Evolutionary conservation across 2,797 vertebrate genomes (phyloP).

Genomic region (Hoplostethus atlanticus): DNA sequence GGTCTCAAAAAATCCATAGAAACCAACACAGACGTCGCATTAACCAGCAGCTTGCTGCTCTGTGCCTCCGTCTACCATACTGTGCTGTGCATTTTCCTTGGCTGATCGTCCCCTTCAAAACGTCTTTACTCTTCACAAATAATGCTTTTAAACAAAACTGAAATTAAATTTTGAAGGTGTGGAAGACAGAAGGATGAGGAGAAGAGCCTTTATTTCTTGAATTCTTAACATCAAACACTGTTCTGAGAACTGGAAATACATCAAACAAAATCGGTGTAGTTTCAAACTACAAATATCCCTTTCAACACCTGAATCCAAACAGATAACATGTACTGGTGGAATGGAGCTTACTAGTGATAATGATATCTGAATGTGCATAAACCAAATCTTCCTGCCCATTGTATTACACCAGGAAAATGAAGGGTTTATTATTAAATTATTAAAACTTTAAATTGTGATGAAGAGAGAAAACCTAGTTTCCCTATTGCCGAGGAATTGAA

Average conservation of each 20-base stretch:
- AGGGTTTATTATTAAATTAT: not conserved
- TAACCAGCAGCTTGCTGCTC: slow-evolving; percentile 36
- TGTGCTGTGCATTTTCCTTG: slow-evolving; percentile 19
- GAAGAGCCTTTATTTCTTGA: slow-evolving; percentile 8
- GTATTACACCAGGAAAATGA: not conserved
- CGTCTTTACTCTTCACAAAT: slow-evolving; percentile 31
- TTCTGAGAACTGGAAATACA: slow-evolving; percentile 3
- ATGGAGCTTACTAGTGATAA: no score
- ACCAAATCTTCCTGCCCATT: slow-evolving; percentile 1
- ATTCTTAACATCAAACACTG: slow-evolving; percentile 13
- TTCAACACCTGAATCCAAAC: not conserved
- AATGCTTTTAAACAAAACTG: not conserved
- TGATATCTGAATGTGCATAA: slow-evolving; percentile 8
- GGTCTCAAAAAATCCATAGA: slow-evolving; percentile 14
- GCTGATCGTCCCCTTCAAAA: slow-evolving; percentile 54
- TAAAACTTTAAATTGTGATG: not conserved
- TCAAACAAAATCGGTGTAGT: not conserved
- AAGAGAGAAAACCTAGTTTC: not conserved
- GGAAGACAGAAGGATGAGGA: not conserved
- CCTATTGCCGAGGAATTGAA: not conserved
- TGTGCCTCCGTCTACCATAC: slow-evolving; percentile 38
- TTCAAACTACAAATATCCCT: slow-evolving; percentile 1
- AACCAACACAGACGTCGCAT: slow-evolving; percentile 15
- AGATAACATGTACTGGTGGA: not conserved
- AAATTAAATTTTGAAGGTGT: slow-evolving; percentile 15